These are phyloP conservation scores for Andricus quercusramuli DNA, from an alignment of 2,888 invertebrate species.

Conservation along the genomic window DNA sequence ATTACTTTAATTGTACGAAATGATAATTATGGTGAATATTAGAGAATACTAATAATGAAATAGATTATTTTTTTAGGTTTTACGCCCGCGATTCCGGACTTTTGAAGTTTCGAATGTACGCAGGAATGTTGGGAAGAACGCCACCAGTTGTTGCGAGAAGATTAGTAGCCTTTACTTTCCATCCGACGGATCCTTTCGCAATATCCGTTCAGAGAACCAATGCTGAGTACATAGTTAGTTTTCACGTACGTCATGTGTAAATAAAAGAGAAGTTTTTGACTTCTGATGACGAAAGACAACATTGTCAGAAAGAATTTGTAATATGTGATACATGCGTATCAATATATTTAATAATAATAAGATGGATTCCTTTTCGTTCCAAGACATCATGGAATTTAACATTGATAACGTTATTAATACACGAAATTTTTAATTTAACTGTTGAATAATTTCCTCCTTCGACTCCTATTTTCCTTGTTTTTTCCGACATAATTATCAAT, in stretches of 20 bases:
- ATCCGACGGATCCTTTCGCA: slow-evolving; percentile 97
- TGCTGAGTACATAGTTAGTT: slow-evolving; percentile 96
- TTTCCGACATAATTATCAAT: not conserved
- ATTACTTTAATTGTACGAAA: not conserved
- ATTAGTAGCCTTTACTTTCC: slow-evolving; percentile 96
- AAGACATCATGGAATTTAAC: too few species aligned
- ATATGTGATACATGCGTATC: not conserved
- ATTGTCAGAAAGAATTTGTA: not conserved
- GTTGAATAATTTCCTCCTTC: not conserved
- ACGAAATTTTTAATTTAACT: not conserved
- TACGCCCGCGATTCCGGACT: slow-evolving; percentile 90
- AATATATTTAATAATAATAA: not conserved
- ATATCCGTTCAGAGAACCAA: slow-evolving; percentile 96
- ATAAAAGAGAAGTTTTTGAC: not conserved
- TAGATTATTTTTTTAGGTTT: slow-evolving; percentile 81
- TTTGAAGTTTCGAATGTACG: slow-evolving; percentile 88
- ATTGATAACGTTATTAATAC: not conserved
- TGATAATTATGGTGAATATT: not conserved
- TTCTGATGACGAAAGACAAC: not conserved
- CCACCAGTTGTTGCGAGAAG: slow-evolving; percentile 86
- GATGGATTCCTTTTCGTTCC: too few species aligned
- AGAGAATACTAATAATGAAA: not conserved
- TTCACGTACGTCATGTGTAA: slow-evolving; percentile 86
- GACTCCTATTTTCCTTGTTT: not conserved
- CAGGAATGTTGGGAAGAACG: slow-evolving; percentile 83